phyloP scores from a whole-genome alignment of 2,888 invertebrate species.

The Lasioglossum lativentre region DNA sequence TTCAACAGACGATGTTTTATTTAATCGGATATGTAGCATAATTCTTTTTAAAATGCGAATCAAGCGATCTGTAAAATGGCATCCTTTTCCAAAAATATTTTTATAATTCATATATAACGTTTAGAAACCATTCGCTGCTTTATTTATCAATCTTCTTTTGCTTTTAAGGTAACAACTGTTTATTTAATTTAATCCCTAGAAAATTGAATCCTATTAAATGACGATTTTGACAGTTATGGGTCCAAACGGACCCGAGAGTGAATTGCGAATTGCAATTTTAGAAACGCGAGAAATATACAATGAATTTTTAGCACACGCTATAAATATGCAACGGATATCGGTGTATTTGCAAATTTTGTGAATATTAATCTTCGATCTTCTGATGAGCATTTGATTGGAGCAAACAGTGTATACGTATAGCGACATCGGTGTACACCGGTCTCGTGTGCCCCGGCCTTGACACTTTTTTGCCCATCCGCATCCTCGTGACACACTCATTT shows the following conservation, averaged over 20 bases:
- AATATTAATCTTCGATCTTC: background rate
- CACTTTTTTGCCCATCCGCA: background rate
- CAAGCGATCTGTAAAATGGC: background rate
- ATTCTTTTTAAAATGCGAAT: background rate
- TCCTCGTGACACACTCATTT: background rate
- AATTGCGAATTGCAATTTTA: background rate
- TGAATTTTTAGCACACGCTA: background rate
- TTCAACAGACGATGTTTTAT: background rate
- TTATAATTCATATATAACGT: background rate
- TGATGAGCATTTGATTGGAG: background rate
- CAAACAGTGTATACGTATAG: background rate
- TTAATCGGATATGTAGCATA: background rate
- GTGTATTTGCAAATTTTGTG: background rate
- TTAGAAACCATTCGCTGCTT: too few relatives aligned
- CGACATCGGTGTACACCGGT: background rate
- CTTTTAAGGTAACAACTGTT: too few relatives aligned
- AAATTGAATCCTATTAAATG: too few relatives aligned
- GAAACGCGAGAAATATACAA: background rate
- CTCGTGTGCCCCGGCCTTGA: background rate
- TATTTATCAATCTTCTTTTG: too few relatives aligned
- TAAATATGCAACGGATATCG: background rate
- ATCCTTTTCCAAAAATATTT: background rate
- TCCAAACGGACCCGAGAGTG: background rate
- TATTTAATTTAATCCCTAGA: too few relatives aligned
- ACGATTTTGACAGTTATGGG: too few relatives aligned